Percentiles rank a stretch among this genome's conserved stretches.
These are phyloP conservation scores for Odontomachus brunneus DNA, from an alignment of 1,140 invertebrate species.

Conservation along the genomic window DNA sequence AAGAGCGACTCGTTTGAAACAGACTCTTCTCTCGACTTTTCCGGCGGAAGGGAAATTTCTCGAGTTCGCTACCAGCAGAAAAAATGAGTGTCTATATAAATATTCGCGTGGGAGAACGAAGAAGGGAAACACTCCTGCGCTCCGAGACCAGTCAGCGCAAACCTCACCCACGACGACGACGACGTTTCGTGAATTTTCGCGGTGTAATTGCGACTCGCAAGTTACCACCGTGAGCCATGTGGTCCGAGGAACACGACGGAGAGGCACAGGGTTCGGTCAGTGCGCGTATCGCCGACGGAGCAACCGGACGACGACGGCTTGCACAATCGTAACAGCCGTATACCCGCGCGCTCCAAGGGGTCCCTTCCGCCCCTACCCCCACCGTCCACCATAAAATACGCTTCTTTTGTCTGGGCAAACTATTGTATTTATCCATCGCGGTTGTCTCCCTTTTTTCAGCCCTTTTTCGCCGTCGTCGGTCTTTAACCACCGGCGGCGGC, in stretches of 20 bases:
- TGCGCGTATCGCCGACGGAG: not conserved
- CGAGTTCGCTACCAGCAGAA: not conserved
- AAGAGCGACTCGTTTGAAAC: not conserved
- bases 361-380: not conserved
- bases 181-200: too few relatives aligned
- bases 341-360: not conserved
- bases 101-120: not conserved
- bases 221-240: too few relatives aligned
- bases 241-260: too few relatives aligned
- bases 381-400: slow-evolving; percentile 56
- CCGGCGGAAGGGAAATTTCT: not conserved
- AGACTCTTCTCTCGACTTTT: not conserved
- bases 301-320: slow-evolving; percentile 21
- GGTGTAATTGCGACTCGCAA: too few relatives aligned
- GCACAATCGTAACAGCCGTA: slow-evolving; percentile 15
- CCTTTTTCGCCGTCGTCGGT: slow-evolving; percentile 28
- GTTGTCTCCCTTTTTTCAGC: slow-evolving; percentile 42
- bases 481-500: slow-evolving; percentile 26
- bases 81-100: not conserved
- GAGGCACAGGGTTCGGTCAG: not conserved
- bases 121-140: too few relatives aligned
- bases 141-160: too few relatives aligned
- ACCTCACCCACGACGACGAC: too few relatives aligned
- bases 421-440: slow-evolving; percentile 70
- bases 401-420: slow-evolving; percentile 65